phyloP scores from a whole-genome alignment of 2,888 invertebrate species.

The Drosophila koepferae region DNA sequence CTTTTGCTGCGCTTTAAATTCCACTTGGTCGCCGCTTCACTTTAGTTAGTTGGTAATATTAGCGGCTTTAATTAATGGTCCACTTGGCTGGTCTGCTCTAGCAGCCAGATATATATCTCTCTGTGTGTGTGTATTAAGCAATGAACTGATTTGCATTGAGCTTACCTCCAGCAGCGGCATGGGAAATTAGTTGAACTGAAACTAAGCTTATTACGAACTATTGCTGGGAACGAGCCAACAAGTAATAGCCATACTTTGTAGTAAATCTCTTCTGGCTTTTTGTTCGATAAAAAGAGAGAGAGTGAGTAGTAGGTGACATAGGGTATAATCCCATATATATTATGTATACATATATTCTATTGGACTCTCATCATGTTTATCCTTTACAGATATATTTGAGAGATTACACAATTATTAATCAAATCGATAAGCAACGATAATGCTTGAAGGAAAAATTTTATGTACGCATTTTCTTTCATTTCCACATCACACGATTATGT shows the following conservation, averaged over 20 bases:
- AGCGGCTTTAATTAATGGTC: slow-evolving; percentile 73
- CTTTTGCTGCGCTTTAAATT: slow-evolving; percentile 62
- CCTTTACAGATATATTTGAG: too few relatives aligned
- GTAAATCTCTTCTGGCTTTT: not conserved
- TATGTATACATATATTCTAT: too few relatives aligned
- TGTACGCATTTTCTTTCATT: too few relatives aligned
- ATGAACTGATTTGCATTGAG: slow-evolving; percentile 62
- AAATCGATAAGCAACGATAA: too few relatives aligned
- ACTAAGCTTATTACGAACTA: slow-evolving; percentile 34
- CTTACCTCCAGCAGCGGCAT: slow-evolving; percentile 42
- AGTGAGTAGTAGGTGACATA: not conserved
- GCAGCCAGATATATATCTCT: not conserved
- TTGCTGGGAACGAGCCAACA: slow-evolving; percentile 31
- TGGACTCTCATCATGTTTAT: too few relatives aligned
- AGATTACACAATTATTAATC: too few relatives aligned
- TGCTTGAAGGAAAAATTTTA: too few relatives aligned
- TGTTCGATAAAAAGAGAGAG: not conserved
- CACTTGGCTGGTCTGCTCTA: slow-evolving; percentile 25
- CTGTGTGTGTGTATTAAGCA: slow-evolving; percentile 46
- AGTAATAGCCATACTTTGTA: not conserved
- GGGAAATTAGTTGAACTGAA: slow-evolving; percentile 50
- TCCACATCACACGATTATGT: too few relatives aligned
- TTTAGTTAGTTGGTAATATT: slow-evolving; percentile 64
- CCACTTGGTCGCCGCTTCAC: slow-evolving; percentile 42
- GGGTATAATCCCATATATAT: too few relatives aligned